These are phyloP conservation scores for Limnephilus lunatus DNA, from an alignment of 2,888 invertebrate species.

Conservation along the genomic window DNA sequence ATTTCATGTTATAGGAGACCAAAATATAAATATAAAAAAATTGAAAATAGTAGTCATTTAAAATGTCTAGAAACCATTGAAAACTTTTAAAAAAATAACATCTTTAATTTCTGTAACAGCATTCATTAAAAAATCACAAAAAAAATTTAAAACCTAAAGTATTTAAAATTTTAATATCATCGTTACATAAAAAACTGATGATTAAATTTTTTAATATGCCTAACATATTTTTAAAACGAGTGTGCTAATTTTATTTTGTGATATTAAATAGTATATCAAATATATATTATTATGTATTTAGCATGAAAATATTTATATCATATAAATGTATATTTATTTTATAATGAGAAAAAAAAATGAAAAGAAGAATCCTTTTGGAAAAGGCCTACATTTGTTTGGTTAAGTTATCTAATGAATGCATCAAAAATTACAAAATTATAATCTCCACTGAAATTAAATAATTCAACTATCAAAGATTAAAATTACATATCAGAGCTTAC, in stretches of 20 bases:
- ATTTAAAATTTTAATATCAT: background rate
- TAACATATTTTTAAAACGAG: slow-evolving; percentile 23
- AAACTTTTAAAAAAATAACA: slow-evolving; percentile 53
- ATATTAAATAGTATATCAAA: slow-evolving; percentile 38
- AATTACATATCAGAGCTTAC: slow-evolving; percentile 51
- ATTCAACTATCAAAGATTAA: slow-evolving; percentile 14
- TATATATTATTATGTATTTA: slow-evolving; percentile 31
- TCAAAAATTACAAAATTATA: background rate
- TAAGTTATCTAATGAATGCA: background rate
- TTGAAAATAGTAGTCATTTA: slow-evolving; percentile 57
- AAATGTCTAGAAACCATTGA: slow-evolving; percentile 62
- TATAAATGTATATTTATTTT: slow-evolving; percentile 50
- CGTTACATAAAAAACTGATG: background rate
- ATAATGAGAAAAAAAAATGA: slow-evolving; percentile 26
- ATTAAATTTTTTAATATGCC: slow-evolving; percentile 7
- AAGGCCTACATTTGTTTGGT: slow-evolving; percentile 33
- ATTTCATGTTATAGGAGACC: slow-evolving; percentile 76
- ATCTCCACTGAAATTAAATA: background rate
- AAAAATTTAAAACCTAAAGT: background rate
- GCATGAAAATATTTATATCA: slow-evolving; percentile 28
- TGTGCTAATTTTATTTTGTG: slow-evolving; percentile 53
- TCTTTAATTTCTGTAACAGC: background rate
- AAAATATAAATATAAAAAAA: slow-evolving; percentile 64
- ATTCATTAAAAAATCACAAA: slow-evolving; percentile 1
- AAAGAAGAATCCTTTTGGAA: slow-evolving; percentile 6